Evolutionary conservation across 2,797 vertebrate genomes (phyloP).

Genomic region (Centroberyx gerrardi): DNA sequence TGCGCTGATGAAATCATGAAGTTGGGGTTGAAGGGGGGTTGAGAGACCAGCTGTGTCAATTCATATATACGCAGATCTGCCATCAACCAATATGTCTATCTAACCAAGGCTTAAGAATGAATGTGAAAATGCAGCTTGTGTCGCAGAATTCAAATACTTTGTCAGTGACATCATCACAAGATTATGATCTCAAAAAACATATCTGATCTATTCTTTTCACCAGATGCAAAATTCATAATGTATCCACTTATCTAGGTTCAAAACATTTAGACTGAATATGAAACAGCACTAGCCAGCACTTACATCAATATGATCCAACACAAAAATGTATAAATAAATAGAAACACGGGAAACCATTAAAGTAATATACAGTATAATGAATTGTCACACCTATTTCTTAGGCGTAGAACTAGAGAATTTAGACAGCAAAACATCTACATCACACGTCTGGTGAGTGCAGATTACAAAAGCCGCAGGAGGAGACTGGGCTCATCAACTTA

Average conservation of each 20-base stretch:
- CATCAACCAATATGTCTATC: constrained; percentile 25
- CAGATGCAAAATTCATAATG: background rate
- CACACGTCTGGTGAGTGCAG: constrained; percentile 58
- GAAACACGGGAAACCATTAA: background rate
- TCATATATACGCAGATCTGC: constrained; percentile 38
- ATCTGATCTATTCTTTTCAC: too few relatives aligned
- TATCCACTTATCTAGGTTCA: background rate
- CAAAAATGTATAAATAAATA: constrained; percentile 1
- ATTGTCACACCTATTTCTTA: background rate
- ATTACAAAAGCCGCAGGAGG: constrained; percentile 68
- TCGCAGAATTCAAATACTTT: constrained; percentile 14
- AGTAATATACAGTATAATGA: constrained; percentile 15
- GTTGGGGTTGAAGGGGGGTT: constrained; percentile 60
- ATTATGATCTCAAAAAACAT: background rate
- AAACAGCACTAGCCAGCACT: background rate
- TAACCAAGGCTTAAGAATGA: constrained; percentile 13
- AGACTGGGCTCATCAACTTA: constrained; percentile 76
- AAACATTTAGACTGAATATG: background rate
- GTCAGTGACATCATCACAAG: constrained; percentile 29
- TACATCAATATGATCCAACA: background rate
- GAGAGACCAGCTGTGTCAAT: constrained; percentile 48
- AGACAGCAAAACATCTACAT: constrained; percentile 29
- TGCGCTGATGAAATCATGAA: constrained; percentile 67
- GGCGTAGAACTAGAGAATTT: constrained; percentile 23
- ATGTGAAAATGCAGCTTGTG: constrained; percentile 15